These are phyloP conservation scores for Tyto alba DNA, from an alignment of 2,113 vertebrate species.

Conservation along the genomic window DNA sequence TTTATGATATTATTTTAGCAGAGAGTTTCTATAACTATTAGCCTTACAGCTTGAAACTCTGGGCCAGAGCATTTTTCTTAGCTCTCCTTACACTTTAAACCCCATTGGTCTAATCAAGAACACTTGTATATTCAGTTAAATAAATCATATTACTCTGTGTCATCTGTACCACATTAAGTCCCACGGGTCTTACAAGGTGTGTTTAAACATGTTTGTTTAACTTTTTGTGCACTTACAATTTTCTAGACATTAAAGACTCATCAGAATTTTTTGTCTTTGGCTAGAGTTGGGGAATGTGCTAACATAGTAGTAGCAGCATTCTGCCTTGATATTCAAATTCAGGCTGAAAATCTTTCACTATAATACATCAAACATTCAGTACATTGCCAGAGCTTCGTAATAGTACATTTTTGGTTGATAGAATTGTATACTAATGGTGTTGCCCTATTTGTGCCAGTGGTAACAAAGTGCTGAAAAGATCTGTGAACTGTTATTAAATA, in stretches of 20 bases:
- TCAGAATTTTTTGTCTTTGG: background rate
- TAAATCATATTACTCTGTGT: background rate
- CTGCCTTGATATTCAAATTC: background rate
- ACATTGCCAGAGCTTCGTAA: background rate
- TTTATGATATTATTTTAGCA: background rate
- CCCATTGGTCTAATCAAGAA: background rate
- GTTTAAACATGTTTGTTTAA: background rate
- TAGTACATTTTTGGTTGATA: background rate
- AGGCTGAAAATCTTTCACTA: background rate
- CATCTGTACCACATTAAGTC: background rate
- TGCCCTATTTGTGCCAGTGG: background rate
- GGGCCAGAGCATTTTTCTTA: background rate
- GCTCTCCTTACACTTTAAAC: background rate
- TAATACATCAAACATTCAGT: background rate
- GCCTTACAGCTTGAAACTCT: background rate
- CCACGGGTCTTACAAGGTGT: background rate
- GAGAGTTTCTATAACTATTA: background rate
- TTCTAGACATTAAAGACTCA: background rate
- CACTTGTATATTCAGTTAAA: background rate
- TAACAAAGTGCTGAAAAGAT: background rate
- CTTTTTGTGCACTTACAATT: background rate
- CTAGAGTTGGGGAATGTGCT: background rate
- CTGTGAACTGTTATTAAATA: background rate
- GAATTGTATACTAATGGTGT: fast-evolving
- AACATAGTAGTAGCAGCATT: background rate